Percentiles rank a stretch among this genome's conserved stretches.
Conservation (phyloP, 2,888 invertebrate species). For the Frankliniella intonsa region DNA sequence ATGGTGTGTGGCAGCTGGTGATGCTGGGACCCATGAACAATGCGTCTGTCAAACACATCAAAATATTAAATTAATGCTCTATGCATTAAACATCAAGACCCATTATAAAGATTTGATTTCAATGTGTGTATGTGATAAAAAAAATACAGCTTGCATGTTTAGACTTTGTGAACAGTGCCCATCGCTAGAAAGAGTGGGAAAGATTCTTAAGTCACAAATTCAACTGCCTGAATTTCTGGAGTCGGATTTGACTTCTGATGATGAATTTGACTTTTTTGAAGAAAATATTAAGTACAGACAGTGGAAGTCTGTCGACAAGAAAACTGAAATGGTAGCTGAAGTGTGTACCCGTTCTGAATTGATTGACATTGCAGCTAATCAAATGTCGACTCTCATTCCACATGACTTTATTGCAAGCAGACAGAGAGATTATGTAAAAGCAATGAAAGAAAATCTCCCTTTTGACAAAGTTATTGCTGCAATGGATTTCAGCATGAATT, state of each 20-base stretch:
- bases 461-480: neutral
- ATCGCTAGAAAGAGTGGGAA: neutral
- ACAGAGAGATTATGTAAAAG: neutral
- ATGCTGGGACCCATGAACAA: neutral
- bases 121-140: neutral
- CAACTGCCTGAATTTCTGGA: neutral
- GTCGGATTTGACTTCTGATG: neutral
- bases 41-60: neutral
- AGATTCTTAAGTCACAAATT: neutral
- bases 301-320: neutral
- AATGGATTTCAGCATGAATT: constrained; percentile 13
- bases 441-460: neutral
- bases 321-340: neutral
- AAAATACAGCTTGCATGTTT: neutral
- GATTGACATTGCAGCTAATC: neutral
- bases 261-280: neutral
- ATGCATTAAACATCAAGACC: neutral
- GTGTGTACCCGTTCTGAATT: neutral
- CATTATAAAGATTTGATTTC: neutral
- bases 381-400: neutral
- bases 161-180: neutral
- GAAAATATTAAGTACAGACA: constrained; percentile 6
- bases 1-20: constrained; percentile 12
- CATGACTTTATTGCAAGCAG: neutral
- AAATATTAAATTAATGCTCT: neutral